phyloP scores from a whole-genome alignment of 2,797 vertebrate genomes.

The Denticeps clupeoides region DNA sequence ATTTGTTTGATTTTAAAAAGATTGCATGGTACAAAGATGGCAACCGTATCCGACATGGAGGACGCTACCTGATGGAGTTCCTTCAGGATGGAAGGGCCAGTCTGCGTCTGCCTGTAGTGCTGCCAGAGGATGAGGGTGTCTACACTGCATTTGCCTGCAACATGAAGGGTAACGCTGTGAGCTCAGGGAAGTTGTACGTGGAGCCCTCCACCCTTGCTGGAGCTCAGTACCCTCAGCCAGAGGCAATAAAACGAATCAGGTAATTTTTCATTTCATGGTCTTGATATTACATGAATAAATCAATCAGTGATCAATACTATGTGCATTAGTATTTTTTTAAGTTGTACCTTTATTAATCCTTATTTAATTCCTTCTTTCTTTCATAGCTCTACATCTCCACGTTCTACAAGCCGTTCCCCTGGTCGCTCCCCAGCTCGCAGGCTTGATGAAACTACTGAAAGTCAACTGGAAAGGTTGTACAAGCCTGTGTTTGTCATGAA shows the following conservation, averaged over 20 bases:
- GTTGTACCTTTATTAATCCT: neutral
- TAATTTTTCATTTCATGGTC: slow-evolving; percentile 28
- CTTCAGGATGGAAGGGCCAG: slow-evolving; percentile 84
- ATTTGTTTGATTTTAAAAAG: slow-evolving; percentile 38
- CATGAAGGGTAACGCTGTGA: slow-evolving; percentile 84
- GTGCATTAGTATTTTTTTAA: neutral
- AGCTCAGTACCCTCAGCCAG: slow-evolving; percentile 72
- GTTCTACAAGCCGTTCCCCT: slow-evolving; percentile 75
- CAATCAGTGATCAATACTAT: neutral
- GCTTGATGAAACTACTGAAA: slow-evolving; percentile 88
- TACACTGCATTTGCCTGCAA: slow-evolving; percentile 87
- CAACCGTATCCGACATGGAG: slow-evolving; percentile 72
- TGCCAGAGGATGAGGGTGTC: slow-evolving; percentile 90
- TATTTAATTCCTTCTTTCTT: neutral
- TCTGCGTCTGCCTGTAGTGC: slow-evolving; percentile 74
- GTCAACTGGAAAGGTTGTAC: slow-evolving; percentile 87
- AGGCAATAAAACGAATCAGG: slow-evolving; percentile 79
- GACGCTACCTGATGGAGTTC: slow-evolving; percentile 76
- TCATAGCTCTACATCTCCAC: slow-evolving; percentile 77
- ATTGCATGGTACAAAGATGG: slow-evolving; percentile 96
- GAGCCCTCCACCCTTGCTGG: slow-evolving; percentile 69
- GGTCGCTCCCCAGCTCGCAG: slow-evolving; percentile 80
- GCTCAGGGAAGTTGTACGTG: slow-evolving; percentile 87
- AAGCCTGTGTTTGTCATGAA: slow-evolving; percentile 95
- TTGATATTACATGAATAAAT: neutral